Conservation (phyloP, 2,113 vertebrate genomes). For the Electrona antarctica region DNA sequence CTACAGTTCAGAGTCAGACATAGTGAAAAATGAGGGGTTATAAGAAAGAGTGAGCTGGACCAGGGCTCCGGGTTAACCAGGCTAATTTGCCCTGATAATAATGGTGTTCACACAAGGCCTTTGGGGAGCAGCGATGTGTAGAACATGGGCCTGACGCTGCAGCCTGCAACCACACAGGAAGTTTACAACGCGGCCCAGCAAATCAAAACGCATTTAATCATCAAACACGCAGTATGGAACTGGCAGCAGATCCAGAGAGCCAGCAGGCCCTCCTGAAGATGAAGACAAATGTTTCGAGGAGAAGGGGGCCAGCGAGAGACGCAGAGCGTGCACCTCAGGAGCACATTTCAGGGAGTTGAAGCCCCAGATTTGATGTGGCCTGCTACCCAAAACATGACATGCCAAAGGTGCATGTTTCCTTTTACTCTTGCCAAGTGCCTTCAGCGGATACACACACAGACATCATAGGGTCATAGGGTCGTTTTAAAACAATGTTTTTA, state of each 20-base stretch:
- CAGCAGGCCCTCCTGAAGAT: slow-evolving; percentile 59
- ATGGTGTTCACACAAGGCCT: slow-evolving; percentile 64
- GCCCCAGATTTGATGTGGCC: slow-evolving; percentile 39
- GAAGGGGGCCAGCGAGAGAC: slow-evolving; percentile 38
- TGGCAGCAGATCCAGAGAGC: slow-evolving; percentile 54
- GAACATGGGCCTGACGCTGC: slow-evolving; percentile 63
- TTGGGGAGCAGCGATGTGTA: slow-evolving; percentile 54
- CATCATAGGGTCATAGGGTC: slow-evolving; percentile 16
- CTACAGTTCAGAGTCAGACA: slow-evolving; percentile 68
- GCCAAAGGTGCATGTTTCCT: slow-evolving; percentile 48
- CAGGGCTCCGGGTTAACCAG: slow-evolving; percentile 69
- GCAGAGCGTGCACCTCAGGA: slow-evolving; percentile 44
- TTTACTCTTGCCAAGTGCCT: slow-evolving; percentile 35
- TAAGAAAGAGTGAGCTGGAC: slow-evolving; percentile 71
- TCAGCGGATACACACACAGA: slow-evolving; percentile 27
- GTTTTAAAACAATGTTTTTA: slow-evolving; percentile 49
- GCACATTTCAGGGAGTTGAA: slow-evolving; percentile 16
- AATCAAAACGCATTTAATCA: slow-evolving; percentile 79
- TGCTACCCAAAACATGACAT: slow-evolving; percentile 24
- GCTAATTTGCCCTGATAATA: slow-evolving; percentile 79
- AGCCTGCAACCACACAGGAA: slow-evolving; percentile 78
- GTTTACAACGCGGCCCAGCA: slow-evolving; percentile 70
- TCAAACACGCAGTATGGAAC: slow-evolving; percentile 61
- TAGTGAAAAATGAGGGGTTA: slow-evolving; percentile 78
- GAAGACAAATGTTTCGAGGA: slow-evolving; percentile 68